Conservation (phyloP, 2,888 invertebrate species). For the Spodoptera picta region DNA sequence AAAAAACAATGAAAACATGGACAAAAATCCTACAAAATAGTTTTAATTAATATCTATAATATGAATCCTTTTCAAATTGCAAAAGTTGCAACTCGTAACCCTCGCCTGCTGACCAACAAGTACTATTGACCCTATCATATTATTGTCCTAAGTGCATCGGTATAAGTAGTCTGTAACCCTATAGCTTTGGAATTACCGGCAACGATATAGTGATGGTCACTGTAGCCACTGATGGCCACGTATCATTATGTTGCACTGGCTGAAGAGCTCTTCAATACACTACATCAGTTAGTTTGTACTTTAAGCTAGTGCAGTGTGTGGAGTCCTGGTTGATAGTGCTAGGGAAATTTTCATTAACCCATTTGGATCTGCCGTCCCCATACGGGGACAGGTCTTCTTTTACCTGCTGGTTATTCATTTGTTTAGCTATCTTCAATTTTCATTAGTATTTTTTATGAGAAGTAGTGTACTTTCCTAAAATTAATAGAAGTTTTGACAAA, state of each 20-base stretch:
- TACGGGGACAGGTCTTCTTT: too few relatives aligned
- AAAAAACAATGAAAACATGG: background rate
- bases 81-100: too few relatives aligned
- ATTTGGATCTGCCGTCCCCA: too few relatives aligned
- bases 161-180: constrained; percentile 10
- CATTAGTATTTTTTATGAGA: too few relatives aligned
- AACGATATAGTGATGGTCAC: constrained; percentile 11
- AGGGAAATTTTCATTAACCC: background rate
- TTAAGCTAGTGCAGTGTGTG: background rate
- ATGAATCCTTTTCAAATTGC: too few relatives aligned
- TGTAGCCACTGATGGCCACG: constrained; percentile 20
- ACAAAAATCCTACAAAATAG: too few relatives aligned
- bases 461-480: too few relatives aligned
- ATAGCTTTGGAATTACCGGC: constrained; percentile 30
- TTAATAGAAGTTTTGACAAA: too few relatives aligned
- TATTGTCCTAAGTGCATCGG: background rate
- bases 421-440: too few relatives aligned
- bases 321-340: constrained; percentile 1
- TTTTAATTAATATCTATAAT: too few relatives aligned
- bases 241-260: constrained; percentile 22
- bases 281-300: constrained; percentile 11
- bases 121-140: background rate
- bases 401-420: too few relatives aligned
- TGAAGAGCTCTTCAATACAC: constrained; percentile 13
- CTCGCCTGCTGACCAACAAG: too few relatives aligned